Evolutionary conservation across 2,797 vertebrate species (phyloP).

Genomic region (Pangasius larnaudii): DNA sequence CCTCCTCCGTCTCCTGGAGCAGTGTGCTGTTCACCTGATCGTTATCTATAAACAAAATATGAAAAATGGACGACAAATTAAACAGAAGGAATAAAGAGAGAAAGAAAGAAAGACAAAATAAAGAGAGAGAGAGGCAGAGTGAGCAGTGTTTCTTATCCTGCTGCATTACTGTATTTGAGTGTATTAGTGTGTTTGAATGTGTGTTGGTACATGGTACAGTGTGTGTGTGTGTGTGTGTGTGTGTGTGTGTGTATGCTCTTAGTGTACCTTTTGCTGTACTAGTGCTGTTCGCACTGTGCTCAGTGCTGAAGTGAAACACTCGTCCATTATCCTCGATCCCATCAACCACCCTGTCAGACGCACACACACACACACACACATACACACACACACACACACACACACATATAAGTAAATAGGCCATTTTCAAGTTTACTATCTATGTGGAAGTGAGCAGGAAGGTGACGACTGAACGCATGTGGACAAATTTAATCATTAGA

Average conservation of each 20-base stretch:
- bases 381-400: background rate
- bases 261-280: conserved; percentile 52
- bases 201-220: background rate
- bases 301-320: conserved; percentile 84
- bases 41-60: conserved; percentile 63
- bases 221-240: background rate
- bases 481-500: background rate
- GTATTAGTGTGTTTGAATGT: background rate
- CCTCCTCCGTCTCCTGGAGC: conserved; percentile 82
- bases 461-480: background rate
- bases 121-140: background rate
- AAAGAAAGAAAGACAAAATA: background rate
- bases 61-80: background rate
- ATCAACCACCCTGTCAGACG: conserved; percentile 85
- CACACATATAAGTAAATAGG: background rate
- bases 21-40: conserved; percentile 62
- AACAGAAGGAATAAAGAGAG: background rate
- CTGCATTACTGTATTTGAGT: background rate
- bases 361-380: conserved; percentile 1
- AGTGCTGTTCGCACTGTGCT: conserved; percentile 66
- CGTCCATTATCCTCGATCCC: conserved; percentile 89
- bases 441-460: background rate
- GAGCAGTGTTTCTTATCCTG: background rate
- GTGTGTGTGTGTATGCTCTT: background rate
- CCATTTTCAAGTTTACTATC: background rate